phyloP scores from a whole-genome alignment of 2,797 vertebrate species.

The Crenichthys baileyi region DNA sequence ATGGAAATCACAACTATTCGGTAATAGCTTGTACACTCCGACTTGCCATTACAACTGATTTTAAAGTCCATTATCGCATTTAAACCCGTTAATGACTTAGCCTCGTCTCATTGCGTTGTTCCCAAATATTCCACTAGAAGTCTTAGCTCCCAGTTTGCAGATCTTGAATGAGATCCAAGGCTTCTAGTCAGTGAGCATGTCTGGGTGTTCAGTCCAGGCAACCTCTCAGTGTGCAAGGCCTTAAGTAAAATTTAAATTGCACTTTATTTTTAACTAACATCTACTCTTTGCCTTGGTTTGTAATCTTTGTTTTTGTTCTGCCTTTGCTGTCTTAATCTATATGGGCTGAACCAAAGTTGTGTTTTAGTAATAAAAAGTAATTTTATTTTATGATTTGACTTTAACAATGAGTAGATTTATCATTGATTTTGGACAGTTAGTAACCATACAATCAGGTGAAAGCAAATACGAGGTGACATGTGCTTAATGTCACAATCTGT shows the following conservation, averaged over 20 bases:
- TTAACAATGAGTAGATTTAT: slow-evolving; percentile 39
- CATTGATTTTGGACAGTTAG: slow-evolving; percentile 59
- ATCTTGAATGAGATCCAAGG: not conserved
- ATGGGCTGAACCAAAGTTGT: not conserved
- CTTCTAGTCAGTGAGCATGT: not conserved
- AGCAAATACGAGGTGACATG: slow-evolving; percentile 52
- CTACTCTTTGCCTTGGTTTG: not conserved
- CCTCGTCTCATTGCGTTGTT: not conserved
- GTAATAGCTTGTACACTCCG: not conserved
- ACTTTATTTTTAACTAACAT: not conserved
- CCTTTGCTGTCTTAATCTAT: not conserved
- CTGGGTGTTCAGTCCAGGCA: not conserved
- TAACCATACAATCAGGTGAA: slow-evolving; percentile 43
- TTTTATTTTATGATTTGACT: slow-evolving; percentile 19
- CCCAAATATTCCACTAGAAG: not conserved
- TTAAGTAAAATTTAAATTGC: not conserved
- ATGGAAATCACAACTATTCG: not conserved
- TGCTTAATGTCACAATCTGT: slow-evolving; percentile 59
- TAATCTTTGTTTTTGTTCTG: not conserved
- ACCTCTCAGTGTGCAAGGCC: not conserved
- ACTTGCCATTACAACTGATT: not conserved
- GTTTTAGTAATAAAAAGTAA: not conserved
- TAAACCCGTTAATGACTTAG: not conserved
- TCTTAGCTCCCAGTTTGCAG: not conserved
- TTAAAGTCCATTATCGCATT: not conserved